phyloP scores from a whole-genome alignment of 2,888 invertebrate genomes.

The Punctoribates punctum region DNA sequence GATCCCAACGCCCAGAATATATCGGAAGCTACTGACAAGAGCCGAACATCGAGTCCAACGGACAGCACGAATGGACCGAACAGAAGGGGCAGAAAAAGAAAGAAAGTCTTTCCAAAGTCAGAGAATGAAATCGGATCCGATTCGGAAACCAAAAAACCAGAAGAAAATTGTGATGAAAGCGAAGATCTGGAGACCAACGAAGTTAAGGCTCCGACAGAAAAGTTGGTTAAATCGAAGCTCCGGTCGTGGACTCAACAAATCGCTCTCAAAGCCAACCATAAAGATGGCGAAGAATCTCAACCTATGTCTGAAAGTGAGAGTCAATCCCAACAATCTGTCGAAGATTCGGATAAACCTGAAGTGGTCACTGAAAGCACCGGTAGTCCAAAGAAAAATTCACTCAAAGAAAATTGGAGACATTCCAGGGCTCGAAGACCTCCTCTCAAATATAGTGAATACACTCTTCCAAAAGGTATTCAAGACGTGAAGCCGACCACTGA shows the following conservation, averaged over 20 bases:
- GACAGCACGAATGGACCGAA: background rate
- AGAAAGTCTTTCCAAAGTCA: background rate
- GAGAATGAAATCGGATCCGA: slow-evolving; percentile 11
- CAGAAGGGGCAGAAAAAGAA: background rate
- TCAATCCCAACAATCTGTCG: slow-evolving; percentile 4
- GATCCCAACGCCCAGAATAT: slow-evolving; percentile 17
- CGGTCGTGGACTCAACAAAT: slow-evolving; percentile 26
- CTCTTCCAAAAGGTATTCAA: slow-evolving; percentile 16
- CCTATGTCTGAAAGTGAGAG: slow-evolving; percentile 18
- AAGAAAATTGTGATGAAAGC: slow-evolving; percentile 13
- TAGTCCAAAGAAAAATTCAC: background rate
- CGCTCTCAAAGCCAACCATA: slow-evolving; percentile 15
- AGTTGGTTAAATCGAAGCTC: slow-evolving; percentile 28
- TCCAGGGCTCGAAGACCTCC: slow-evolving; percentile 29
- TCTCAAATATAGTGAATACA: slow-evolving; percentile 31
- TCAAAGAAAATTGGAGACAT: slow-evolving; percentile 10
- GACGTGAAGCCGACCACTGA: background rate
- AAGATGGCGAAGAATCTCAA: slow-evolving; percentile 26
- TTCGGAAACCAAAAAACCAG: background rate
- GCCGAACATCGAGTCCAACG: slow-evolving; percentile 21
- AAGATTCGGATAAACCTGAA: background rate
- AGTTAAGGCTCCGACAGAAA: background rate
- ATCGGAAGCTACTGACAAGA: background rate
- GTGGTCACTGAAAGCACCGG: background rate
- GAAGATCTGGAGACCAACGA: slow-evolving; percentile 18